Conservation (phyloP, 2,113 vertebrate genomes). For the Chloroceryle aenea region DNA sequence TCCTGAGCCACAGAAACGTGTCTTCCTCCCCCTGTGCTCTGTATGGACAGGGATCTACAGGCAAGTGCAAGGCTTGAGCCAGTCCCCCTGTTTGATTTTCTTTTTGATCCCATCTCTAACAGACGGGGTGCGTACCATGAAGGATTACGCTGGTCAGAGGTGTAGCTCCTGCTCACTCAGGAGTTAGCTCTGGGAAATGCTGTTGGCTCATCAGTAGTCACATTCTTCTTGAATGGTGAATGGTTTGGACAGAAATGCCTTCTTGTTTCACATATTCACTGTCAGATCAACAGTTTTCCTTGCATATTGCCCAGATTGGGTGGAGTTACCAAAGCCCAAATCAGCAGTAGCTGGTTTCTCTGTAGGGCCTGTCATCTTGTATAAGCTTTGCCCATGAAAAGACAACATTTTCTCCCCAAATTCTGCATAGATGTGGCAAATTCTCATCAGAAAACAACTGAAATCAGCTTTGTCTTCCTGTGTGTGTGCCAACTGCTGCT, state of each 20-base stretch:
- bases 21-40: neutral
- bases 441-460: neutral
- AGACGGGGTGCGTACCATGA: neutral
- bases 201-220: neutral
- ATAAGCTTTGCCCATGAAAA: neutral
- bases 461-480: neutral
- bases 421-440: neutral
- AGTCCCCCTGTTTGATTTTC: neutral
- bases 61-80: neutral
- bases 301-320: neutral
- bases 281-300: neutral
- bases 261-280: neutral
- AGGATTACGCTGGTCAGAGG: neutral
- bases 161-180: neutral
- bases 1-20: neutral
- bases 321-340: neutral
- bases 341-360: neutral
- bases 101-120: neutral
- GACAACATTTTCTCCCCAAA: neutral
- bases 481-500: neutral
- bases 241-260: neutral
- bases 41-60: neutral
- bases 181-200: neutral
- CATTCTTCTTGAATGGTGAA: neutral
- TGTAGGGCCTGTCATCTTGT: neutral